Evolutionary conservation across 2,888 invertebrate genomes (phyloP).

Genomic region (Rhamnusium bicolor): DNA sequence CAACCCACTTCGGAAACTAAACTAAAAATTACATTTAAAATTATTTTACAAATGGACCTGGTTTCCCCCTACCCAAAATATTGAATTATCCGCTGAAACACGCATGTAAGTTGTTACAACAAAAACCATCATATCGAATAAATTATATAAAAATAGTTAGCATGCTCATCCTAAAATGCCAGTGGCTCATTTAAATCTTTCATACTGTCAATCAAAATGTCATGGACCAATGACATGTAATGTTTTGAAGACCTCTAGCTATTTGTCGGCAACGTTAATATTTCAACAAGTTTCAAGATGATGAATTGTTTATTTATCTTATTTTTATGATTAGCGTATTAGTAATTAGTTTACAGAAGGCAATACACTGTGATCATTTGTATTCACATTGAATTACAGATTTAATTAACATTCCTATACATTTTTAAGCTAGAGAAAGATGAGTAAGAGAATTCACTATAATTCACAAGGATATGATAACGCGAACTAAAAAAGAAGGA

Average conservation of each 20-base stretch:
- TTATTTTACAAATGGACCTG: no score
- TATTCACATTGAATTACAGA: background rate
- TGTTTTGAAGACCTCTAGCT: background rate
- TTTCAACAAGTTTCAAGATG: background rate
- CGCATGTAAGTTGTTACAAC: background rate
- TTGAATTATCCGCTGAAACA: background rate
- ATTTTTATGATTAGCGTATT: background rate
- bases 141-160: background rate
- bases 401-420: background rate
- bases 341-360: background rate
- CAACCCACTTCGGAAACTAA: no score
- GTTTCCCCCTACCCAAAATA: no score
- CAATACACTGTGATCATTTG: background rate
- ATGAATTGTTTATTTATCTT: background rate
- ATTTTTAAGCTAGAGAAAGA: background rate
- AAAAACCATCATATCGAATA: background rate
- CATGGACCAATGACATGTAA: background rate
- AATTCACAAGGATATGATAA: no score
- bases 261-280: background rate
- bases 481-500: no score
- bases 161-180: background rate
- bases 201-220: background rate
- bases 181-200: background rate
- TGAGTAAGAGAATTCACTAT: background rate
- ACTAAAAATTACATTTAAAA: no score